A percentile compares a stretch with the other conserved stretches of the same genome.
phyloP scores from a whole-genome alignment of 2,113 vertebrate species.

The Hylia prasina region DNA sequence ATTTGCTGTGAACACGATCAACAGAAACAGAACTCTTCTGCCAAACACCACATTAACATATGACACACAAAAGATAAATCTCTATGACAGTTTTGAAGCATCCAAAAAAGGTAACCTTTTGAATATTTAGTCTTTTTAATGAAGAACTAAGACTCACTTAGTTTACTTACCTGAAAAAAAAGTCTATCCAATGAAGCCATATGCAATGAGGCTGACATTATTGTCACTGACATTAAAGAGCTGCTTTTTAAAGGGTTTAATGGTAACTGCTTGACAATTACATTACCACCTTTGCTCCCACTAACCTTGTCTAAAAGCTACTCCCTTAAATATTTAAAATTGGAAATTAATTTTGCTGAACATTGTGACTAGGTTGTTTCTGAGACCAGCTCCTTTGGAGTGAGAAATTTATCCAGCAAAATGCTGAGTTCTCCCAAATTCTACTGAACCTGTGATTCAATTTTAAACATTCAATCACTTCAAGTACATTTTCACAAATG shows the following conservation, averaged over 20 bases:
- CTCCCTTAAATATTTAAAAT: neutral
- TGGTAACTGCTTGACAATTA: neutral
- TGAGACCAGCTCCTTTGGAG: neutral
- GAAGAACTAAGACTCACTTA: neutral
- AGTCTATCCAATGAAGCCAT: neutral
- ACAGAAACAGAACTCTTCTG: slow-evolving; percentile 97
- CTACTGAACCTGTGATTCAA: neutral
- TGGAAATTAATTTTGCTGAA: neutral
- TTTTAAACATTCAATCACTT: neutral
- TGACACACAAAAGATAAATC: slow-evolving; percentile 98
- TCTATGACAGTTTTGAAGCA: slow-evolving; percentile 98
- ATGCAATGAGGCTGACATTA: neutral
- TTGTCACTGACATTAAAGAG: neutral
- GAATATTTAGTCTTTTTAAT: neutral
- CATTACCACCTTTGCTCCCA: neutral
- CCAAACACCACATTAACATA: slow-evolving; percentile 98
- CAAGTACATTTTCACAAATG: neutral
- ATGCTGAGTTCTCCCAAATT: neutral
- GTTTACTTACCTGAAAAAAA: neutral
- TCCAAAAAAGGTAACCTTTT: slow-evolving; percentile 92
- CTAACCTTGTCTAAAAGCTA: neutral
- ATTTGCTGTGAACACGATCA: slow-evolving; percentile 99
- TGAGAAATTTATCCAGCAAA: neutral
- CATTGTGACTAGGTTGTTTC: neutral
- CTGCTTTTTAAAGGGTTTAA: neutral